Conservation (phyloP, 30 jellyfish, hydroid and myxozoan species). For the Catostylus mosaicus region DNA sequence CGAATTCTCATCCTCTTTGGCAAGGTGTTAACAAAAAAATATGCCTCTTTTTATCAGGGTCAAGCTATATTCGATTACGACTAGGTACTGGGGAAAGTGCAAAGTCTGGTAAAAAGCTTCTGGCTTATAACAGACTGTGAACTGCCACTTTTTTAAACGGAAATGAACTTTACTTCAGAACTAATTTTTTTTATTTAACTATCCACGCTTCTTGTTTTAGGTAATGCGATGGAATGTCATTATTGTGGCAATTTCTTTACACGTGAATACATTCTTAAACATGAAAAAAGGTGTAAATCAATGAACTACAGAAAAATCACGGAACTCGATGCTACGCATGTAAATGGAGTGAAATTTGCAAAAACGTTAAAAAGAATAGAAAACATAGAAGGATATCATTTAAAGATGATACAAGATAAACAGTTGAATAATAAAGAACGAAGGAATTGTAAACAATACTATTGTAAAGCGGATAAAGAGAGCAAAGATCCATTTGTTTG, state of each 20-base stretch:
- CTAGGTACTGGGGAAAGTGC: too few relatives aligned
- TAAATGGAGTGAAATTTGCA: not conserved
- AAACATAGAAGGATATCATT: not conserved
- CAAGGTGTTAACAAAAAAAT: too few relatives aligned
- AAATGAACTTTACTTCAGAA: too few relatives aligned
- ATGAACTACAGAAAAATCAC: not conserved
- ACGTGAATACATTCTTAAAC: not conserved
- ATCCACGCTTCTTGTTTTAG: too few relatives aligned
- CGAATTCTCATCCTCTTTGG: too few relatives aligned
- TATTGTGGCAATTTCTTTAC: not conserved
- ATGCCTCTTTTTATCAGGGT: too few relatives aligned
- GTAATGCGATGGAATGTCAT: not conserved
- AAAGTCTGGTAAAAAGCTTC: too few relatives aligned
- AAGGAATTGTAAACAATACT: not conserved
- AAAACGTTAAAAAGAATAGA: not conserved
- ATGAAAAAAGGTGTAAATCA: not conserved
- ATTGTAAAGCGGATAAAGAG: not conserved
- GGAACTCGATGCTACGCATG: not conserved
- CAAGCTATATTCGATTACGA: too few relatives aligned
- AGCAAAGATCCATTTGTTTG: conserved; percentile 17
- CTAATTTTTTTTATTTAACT: too few relatives aligned
- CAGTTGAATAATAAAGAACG: not conserved
- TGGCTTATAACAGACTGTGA: too few relatives aligned
- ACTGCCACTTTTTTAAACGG: too few relatives aligned
- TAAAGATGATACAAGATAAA: not conserved